Evolutionary conservation across 2,888 invertebrate species (phyloP).

Genomic region (Papilio elwesi): DNA sequence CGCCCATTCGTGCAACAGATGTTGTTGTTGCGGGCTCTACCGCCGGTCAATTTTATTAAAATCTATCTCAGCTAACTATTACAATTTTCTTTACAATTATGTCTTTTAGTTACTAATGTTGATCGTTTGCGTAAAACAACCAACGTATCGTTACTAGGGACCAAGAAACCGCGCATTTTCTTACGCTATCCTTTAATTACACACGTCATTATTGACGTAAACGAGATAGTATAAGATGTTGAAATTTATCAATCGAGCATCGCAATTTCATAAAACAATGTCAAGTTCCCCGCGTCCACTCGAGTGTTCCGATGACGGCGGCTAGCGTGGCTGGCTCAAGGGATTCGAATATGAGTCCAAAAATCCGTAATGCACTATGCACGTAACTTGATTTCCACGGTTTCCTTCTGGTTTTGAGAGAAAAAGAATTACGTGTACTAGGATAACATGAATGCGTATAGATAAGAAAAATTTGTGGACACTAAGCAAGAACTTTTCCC

Average conservation of each 20-base stretch:
- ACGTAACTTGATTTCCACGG: neutral
- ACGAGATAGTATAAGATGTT: neutral
- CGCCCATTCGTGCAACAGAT: no score
- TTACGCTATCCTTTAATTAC: neutral
- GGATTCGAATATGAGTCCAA: constrained; percentile 16
- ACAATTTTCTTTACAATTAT: no score
- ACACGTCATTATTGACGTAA: neutral
- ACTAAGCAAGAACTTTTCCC: no score
- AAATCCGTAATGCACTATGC: neutral
- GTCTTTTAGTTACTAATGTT: no score
- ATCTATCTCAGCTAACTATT: no score
- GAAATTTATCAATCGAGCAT: constrained; percentile 16
- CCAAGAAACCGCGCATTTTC: neutral
- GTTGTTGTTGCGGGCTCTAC: no score
- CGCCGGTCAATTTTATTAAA: no score
- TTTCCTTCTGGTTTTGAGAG: neutral
- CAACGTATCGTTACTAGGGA: neutral
- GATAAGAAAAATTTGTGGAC: neutral
- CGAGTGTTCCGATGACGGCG: constrained; percentile 1
- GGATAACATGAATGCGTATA: constrained; percentile 1
- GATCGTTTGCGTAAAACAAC: neutral
- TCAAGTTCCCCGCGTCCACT: constrained; percentile 29
- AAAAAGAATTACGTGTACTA: neutral
- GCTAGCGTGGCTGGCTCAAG: constrained; percentile 22
- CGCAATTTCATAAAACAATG: constrained; percentile 32